These are phyloP conservation scores for Doryteuthis pealeii DNA, from an alignment of 1,140 invertebrate species.

Conservation along the genomic window DNA sequence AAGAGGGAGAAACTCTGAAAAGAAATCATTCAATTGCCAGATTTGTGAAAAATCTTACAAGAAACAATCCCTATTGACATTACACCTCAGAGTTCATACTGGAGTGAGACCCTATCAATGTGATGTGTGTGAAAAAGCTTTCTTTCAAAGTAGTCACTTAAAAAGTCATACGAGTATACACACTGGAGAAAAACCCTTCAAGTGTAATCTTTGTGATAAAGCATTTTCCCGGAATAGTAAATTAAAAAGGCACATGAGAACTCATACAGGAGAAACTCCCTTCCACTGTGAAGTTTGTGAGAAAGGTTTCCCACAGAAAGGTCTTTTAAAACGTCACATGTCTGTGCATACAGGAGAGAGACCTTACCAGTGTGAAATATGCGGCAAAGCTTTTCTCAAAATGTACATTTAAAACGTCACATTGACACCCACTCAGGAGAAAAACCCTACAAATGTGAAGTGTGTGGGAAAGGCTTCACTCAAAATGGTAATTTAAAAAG, in stretches of 20 bases:
- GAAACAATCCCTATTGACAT: neutral
- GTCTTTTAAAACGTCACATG: slow-evolving; percentile 21
- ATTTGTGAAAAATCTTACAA: neutral
- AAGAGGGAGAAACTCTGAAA: neutral
- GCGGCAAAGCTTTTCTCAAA: slow-evolving; percentile 64
- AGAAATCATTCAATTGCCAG: neutral
- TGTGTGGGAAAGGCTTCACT: neutral
- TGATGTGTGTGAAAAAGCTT: neutral
- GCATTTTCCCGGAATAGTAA: neutral
- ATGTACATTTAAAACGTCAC: slow-evolving; percentile 72
- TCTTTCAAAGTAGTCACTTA: neutral
- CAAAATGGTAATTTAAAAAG: neutral
- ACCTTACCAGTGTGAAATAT: slow-evolving; percentile 32
- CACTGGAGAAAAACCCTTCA: slow-evolving; percentile 6
- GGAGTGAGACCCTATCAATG: neutral
- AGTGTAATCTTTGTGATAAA: neutral
- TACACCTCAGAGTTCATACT: neutral
- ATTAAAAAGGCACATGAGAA: neutral
- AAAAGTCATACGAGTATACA: neutral
- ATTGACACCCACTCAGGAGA: slow-evolving; percentile 41
- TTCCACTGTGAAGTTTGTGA: slow-evolving; percentile 20
- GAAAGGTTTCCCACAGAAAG: slow-evolving; percentile 14
- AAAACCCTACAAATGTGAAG: neutral
- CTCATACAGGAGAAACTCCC: slow-evolving; percentile 19
- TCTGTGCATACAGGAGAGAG: slow-evolving; percentile 37